Conservation (phyloP, 2,888 invertebrate species). For the Phoenoteleia sp. region DNA sequence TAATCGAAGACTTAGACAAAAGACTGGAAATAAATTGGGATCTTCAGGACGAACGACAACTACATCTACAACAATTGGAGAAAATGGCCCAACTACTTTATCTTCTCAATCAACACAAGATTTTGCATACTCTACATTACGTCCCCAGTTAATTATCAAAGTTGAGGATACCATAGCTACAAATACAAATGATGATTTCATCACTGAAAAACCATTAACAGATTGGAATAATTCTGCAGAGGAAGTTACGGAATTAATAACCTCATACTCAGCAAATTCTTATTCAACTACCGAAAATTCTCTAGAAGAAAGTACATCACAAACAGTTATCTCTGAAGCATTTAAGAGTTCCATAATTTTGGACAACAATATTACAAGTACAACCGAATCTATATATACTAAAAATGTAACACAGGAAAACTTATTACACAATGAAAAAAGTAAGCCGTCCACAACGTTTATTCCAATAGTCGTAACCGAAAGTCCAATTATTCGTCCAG, state of each 20-base stretch:
- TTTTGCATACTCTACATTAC: neutral
- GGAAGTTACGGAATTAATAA: conserved; percentile 33
- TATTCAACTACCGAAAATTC: conserved; percentile 55
- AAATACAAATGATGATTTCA: conserved; percentile 49
- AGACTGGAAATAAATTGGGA: conserved; percentile 60
- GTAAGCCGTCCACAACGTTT: conserved; percentile 13
- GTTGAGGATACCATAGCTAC: conserved; percentile 66
- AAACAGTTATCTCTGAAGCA: neutral
- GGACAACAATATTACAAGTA: no score
- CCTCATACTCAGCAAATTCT: conserved; percentile 57
- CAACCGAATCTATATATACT: no score
- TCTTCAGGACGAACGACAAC: neutral
- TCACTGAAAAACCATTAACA: conserved; percentile 51
- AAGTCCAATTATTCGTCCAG: conserved; percentile 28
- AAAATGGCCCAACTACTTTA: neutral
- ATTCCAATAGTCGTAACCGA: conserved; percentile 54
- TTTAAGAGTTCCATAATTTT: no score
- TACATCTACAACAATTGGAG: neutral
- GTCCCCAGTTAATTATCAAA: conserved; percentile 64
- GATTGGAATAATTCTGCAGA: conserved; percentile 32
- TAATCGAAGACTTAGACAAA: conserved; percentile 72
- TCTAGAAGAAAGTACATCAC: conserved; percentile 33
- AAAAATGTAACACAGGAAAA: no score
- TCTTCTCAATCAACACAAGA: neutral
- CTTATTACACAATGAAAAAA: neutral